Evolutionary conservation across 2,113 vertebrate genomes (phyloP).

Genomic region (Phalacrocorax aristotelis): DNA sequence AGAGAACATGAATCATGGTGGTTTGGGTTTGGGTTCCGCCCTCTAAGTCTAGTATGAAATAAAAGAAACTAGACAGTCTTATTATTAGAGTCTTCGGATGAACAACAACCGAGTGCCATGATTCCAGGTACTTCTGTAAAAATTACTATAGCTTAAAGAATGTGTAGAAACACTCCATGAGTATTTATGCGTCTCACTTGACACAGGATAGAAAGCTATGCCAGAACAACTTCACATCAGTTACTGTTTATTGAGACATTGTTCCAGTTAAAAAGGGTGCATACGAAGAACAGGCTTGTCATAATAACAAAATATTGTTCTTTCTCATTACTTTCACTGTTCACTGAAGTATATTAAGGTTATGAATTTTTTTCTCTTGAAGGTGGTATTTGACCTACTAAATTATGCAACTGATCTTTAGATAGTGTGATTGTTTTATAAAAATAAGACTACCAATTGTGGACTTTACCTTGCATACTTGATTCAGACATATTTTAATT

Average conservation of each 20-base stretch:
- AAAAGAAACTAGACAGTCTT: not conserved
- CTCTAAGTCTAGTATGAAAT: not conserved
- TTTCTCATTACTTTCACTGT: not conserved
- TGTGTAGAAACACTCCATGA: not conserved
- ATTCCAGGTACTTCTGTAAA: not conserved
- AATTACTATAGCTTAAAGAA: not conserved
- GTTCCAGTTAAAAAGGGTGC: not conserved
- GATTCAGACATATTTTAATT: constrained; percentile 12
- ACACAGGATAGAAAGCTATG: not conserved
- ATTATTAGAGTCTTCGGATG: not conserved
- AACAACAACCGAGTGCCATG: not conserved
- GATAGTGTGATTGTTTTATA: constrained; percentile 1
- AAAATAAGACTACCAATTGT: not conserved
- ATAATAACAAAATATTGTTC: not conserved
- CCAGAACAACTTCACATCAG: not conserved
- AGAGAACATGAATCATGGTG: not conserved
- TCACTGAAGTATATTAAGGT: not conserved
- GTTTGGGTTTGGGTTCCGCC: not conserved
- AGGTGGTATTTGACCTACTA: not conserved
- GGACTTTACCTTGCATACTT: not conserved
- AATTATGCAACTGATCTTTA: constrained; percentile 3
- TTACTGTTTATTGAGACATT: not conserved
- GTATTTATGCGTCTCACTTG: not conserved
- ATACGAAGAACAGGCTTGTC: not conserved
- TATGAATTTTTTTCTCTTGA: not conserved